Evolutionary conservation across 2,113 vertebrate species (phyloP).

Genomic region (Vombatus ursinus): DNA sequence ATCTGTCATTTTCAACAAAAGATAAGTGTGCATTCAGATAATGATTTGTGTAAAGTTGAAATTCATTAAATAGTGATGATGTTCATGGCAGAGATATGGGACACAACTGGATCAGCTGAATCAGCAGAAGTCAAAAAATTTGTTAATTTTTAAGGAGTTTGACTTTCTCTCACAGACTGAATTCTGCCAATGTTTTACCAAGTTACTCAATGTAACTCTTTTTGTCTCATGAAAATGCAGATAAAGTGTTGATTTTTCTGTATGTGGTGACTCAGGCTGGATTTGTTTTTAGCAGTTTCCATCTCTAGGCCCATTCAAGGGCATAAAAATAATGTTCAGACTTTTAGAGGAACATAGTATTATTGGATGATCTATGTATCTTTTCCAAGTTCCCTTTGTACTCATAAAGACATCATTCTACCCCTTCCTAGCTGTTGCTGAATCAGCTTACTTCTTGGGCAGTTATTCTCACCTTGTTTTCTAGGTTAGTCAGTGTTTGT

Average conservation of each 20-base stretch:
- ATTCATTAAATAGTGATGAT: neutral
- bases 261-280: neutral
- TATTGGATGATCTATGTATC: neutral
- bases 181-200: neutral
- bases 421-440: neutral
- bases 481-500: neutral
- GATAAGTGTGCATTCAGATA: neutral
- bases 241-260: neutral
- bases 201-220: neutral
- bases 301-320: neutral
- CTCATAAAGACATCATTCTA: neutral
- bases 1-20: neutral
- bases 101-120: neutral
- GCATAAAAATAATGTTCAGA: neutral
- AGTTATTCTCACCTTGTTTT: neutral
- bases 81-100: neutral
- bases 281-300: neutral
- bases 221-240: neutral
- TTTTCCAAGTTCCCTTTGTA: slow-evolving; percentile 2
- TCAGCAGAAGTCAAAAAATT: neutral
- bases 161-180: neutral
- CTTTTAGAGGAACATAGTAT: neutral
- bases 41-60: neutral
- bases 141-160: neutral
- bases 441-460: neutral